Conservation (phyloP, 2,888 invertebrate genomes). For the Cantharis rustica region DNA sequence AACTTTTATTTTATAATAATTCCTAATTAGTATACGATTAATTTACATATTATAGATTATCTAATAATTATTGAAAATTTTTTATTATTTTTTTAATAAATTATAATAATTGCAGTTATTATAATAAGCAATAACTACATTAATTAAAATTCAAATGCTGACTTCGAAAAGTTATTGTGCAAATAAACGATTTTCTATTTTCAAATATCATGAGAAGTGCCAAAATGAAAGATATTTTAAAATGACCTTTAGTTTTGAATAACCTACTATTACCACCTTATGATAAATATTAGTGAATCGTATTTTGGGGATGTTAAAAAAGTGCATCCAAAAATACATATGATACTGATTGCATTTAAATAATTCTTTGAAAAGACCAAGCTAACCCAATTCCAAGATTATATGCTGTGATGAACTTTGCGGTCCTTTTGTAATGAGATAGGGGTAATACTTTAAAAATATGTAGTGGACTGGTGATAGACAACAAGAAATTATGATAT, state of each 20-base stretch:
- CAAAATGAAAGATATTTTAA: background rate
- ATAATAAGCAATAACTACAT: background rate
- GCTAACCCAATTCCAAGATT: background rate
- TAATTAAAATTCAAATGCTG: background rate
- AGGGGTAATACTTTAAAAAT: conserved; percentile 30
- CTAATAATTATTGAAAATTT: too few species aligned
- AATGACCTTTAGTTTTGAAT: background rate
- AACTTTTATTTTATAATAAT: too few species aligned
- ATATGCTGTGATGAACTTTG: conserved; percentile 3
- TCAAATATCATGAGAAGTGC: background rate
- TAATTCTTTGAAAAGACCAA: background rate
- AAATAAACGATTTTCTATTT: background rate
- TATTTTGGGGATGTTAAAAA: background rate
- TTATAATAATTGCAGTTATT: background rate
- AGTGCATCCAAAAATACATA: background rate
- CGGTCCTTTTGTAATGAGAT: conserved; percentile 32
- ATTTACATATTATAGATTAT: too few species aligned
- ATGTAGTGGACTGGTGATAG: conserved; percentile 23
- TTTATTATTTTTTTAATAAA: too few species aligned
- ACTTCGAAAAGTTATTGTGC: background rate
- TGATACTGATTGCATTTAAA: background rate
- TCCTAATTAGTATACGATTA: too few species aligned
- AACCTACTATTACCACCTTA: background rate
- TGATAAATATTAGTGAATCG: background rate
- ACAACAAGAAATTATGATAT: conserved; percentile 25